Evolutionary conservation across 1,140 invertebrate genomes (phyloP), one percentile per base, ranked within the genome.

Genomic region (Nylanderia fulva): DNA sequence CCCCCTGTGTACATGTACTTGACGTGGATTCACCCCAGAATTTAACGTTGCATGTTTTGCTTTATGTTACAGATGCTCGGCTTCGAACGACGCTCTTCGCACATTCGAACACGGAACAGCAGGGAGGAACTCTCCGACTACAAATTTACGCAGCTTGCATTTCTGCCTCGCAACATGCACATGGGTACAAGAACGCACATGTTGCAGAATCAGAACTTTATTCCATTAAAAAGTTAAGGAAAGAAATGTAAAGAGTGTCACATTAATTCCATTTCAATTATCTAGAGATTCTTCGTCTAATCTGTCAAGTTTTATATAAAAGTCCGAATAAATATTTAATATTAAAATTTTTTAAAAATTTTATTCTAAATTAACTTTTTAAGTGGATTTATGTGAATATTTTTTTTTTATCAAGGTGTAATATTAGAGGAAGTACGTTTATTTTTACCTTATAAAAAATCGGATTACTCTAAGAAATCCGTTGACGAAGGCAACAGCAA

Each of bases 111-210:
- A 68, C 76, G 39, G 48, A 79, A 54, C 45, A 56, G 61, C 48
- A 21, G 29, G 21, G 45, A 54, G 39, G 75, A 79, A 54, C 75
- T 79, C 61, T 11, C 7, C 61, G 63, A 79, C 68, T 27, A 36
- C 61, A 45, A 56, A 79, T 79, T 79, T 79, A 79, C 54, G 48
- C 66, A 79, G 66, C 48, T 54, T 68, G 76, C 45, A 79, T 54
- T 54, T 79, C 4, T 24, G 18, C 61, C 33, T 52, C 21, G 9
- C 21, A 75, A 36, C 61, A 24, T 39, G 52, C 21, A 9, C 29
- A 33, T 33, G 29, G 7, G 0, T 77, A 68, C 61, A 68, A 79
- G 27, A 68, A 48, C 48, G 21, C 45, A 56, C 33, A 68, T 79
- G 48, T 79, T 68, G 76, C 63, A 24, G 15, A 39, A 52, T 54